Conservation (phyloP, 1,140 invertebrate genomes). For the Laupala kohalensis region DNA sequence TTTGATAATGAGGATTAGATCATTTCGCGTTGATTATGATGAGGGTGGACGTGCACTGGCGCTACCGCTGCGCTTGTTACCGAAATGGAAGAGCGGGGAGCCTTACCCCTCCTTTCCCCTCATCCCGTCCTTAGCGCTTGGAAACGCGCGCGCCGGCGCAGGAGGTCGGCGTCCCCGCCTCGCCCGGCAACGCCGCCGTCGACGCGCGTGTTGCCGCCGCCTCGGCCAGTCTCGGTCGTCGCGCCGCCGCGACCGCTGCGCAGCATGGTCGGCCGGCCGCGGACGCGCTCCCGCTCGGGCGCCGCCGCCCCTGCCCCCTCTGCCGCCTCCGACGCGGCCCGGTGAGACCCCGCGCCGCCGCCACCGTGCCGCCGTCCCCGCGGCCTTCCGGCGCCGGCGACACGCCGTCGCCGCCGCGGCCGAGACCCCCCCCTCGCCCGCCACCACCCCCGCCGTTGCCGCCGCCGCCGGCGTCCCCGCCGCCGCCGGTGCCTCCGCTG, state of each 20-base stretch:
- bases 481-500: slow-evolving; percentile 14
- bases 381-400: neutral
- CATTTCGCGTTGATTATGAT: too few species aligned
- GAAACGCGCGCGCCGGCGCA: too few species aligned
- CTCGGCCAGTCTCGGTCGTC: slow-evolving; percentile 25
- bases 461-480: neutral
- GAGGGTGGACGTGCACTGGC: too few species aligned
- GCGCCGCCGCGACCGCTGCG: slow-evolving; percentile 21
- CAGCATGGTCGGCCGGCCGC: neutral
- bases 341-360: slow-evolving; percentile 22
- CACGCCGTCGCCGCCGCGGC: slow-evolving; percentile 15
- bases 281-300: neutral
- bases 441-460: slow-evolving; percentile 24
- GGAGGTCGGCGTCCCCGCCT: too few species aligned
- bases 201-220: slow-evolving; percentile 18
- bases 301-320: slow-evolving; percentile 11
- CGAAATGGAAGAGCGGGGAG: too few species aligned
- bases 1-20: too few species aligned
- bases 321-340: slow-evolving; percentile 27
- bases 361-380: slow-evolving; percentile 12
- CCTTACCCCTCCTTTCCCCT: too few species aligned
- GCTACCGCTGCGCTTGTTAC: too few species aligned
- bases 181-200: slow-evolving; percentile 10
- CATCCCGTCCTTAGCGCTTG: too few species aligned
- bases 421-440: slow-evolving; percentile 20